Conservation (phyloP, 2,888 invertebrate species). For the Oligia fasciuncula region DNA sequence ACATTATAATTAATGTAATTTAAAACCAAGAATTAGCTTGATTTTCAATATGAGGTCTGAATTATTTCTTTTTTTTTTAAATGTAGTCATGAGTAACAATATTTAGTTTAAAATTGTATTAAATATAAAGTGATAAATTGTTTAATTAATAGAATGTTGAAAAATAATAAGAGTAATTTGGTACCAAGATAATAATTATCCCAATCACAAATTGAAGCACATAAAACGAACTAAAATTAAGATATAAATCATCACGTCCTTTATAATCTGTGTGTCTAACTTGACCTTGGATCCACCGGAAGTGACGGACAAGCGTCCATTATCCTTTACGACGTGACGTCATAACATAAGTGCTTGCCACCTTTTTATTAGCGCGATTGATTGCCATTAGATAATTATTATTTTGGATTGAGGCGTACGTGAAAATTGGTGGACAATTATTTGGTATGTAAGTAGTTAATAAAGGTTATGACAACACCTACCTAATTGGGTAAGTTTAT, state of each 20-base stretch:
- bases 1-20: no score
- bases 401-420: constrained; percentile 42
- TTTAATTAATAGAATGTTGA: no score
- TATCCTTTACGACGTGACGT: constrained; percentile 62
- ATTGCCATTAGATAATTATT: constrained; percentile 50
- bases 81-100: no score
- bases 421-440: constrained; percentile 31
- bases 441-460: constrained; percentile 33
- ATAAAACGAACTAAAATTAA: constrained; percentile 1
- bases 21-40: no score
- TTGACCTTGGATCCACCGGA: constrained; percentile 71
- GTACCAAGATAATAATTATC: no score
- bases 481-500: not conserved
- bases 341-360: constrained; percentile 37
- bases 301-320: constrained; percentile 63
- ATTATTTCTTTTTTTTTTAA: no score
- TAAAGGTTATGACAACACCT: constrained; percentile 3
- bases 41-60: no score
- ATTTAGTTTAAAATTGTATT: no score
- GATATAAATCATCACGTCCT: constrained; percentile 39
- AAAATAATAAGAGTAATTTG: no score
- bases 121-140: no score
- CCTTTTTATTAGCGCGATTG: constrained; percentile 51
- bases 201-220: not conserved
- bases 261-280: constrained; percentile 38